Evolutionary conservation across 2,113 vertebrate species (phyloP), one percentile per base, ranked within the genome.

Genomic region (Uria lomvia): DNA sequence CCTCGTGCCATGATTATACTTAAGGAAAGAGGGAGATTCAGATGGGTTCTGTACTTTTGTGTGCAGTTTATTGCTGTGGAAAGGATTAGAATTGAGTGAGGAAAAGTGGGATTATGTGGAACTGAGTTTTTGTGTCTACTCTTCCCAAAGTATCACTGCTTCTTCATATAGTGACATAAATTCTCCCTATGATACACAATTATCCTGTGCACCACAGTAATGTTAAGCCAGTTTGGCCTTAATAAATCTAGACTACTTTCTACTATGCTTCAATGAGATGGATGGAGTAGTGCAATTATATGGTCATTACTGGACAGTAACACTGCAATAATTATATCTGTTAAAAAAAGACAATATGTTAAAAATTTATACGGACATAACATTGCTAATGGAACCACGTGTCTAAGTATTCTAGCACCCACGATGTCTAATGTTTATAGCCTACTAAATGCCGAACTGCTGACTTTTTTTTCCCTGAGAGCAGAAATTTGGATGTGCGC

Each of bases 1-100:
- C 4, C 23, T 21, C 4, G 9, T 67, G 12, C 8, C 2, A 1
- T 36, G 22, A n/a, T 55, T 72, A 50, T 14, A 52, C 2, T 1
- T 30, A 43, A 82, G 3, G 12, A 67, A 86, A 67, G 29, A 56
- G 26, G 55, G 55, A 63, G 11, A 59, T 63, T 82, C 29, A 72
- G 38, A 60, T 1, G 4, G 2, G 0, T 21, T 90, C 38, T 77
- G 3, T n/a, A 43, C 24, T 81, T 74, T 27, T 75, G 4, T 52
- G 5, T 58, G 21, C 14, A 60, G 4, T 7, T 65, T 8, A 76
- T 63, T 88, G 22, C 8, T 75, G 15, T 59, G 52, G 14, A 88
- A 90, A 68, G 6, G 9, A 50, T 67, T 36, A 73, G 32, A 74
- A 79, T 9, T 7, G 8, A 70, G 6, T 38, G 27, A 92, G 42